These are phyloP conservation scores for Otus sunia DNA, from an alignment of 2,113 vertebrate species.

Conservation along the genomic window DNA sequence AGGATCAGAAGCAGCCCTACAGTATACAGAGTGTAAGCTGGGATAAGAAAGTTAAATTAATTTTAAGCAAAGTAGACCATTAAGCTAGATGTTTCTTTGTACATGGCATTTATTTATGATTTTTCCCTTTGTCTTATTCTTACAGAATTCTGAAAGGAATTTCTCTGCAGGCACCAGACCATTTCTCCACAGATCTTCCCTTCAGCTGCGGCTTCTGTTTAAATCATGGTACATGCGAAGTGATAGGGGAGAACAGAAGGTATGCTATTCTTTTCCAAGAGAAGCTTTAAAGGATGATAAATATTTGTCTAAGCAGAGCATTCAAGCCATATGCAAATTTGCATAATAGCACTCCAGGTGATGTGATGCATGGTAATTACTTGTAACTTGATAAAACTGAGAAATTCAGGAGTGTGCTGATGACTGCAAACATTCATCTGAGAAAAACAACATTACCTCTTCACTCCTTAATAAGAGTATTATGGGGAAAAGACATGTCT, in stretches of 20 bases:
- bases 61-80: neutral
- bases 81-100: neutral
- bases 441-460: neutral
- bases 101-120: neutral
- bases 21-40: neutral
- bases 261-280: conserved; percentile 49
- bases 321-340: conserved; percentile 70
- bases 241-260: conserved; percentile 40
- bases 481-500: neutral
- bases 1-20: neutral
- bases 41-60: neutral
- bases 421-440: neutral
- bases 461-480: neutral
- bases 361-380: conserved; percentile 52
- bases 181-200: conserved; percentile 6
- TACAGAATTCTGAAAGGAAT: neutral
- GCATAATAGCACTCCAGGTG: conserved; percentile 71
- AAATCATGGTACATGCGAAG: neutral
- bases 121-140: neutral
- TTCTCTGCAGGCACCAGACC: neutral
- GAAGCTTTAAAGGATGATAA: conserved; percentile 71
- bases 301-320: conserved; percentile 73
- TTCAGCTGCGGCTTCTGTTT: conserved; percentile 24
- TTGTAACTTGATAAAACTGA: conserved; percentile 49
- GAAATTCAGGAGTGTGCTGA: neutral